Conservation (phyloP, 2,797 vertebrate genomes). For the Lemur catta region DNA sequence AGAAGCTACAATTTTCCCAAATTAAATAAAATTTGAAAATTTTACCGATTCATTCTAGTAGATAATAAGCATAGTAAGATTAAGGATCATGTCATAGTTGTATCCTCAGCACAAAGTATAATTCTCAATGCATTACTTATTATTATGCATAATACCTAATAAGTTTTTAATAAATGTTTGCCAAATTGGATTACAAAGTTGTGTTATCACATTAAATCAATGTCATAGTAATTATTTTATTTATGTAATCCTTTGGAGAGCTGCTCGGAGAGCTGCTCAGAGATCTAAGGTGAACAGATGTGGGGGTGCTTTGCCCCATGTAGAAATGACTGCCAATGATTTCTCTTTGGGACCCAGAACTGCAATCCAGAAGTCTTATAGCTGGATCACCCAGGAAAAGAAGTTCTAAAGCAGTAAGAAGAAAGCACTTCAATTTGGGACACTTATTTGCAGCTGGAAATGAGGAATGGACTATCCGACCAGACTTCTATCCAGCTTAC, state of each 20-base stretch:
- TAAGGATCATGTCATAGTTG: neutral
- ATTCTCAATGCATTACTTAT: neutral
- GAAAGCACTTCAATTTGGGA: conserved; percentile 42
- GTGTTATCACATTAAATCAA: neutral
- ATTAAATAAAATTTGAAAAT: neutral
- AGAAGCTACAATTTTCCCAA: neutral
- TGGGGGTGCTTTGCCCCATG: neutral
- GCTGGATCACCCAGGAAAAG: conserved; percentile 43
- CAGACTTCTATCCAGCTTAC: conserved; percentile 90
- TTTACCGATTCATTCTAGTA: neutral
- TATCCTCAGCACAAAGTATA: neutral
- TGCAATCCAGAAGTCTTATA: conserved; percentile 58
- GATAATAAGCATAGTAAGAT: neutral
- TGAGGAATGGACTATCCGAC: conserved; percentile 98
- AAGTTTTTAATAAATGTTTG: neutral
- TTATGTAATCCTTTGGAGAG: neutral
- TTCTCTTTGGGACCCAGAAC: neutral
- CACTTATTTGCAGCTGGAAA: conserved; percentile 80
- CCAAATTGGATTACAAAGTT: neutral
- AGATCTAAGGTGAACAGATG: neutral
- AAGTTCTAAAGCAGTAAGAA: conserved; percentile 43
- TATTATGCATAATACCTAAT: neutral
- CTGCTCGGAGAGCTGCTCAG: neutral
- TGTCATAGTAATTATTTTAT: neutral
- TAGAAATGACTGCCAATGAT: neutral